Evolutionary conservation across 1,140 invertebrate genomes (phyloP).

Genomic region (Drosophila equinoxialis): DNA sequence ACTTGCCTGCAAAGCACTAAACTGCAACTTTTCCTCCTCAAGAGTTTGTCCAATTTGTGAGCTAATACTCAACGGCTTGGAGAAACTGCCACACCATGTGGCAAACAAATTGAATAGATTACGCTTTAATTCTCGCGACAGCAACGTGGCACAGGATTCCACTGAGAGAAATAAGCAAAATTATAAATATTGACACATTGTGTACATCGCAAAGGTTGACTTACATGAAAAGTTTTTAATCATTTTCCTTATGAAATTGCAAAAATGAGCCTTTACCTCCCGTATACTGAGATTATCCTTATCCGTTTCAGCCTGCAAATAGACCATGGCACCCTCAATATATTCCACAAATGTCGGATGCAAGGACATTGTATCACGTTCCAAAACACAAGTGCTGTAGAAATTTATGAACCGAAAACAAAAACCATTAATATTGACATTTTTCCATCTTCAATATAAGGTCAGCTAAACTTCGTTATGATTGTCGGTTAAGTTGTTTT

Average conservation of each 20-base stretch:
- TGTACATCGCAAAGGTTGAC: conserved; percentile 57
- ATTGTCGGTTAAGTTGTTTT: too few species aligned
- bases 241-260: conserved; percentile 96
- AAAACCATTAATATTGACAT: conserved; percentile 24
- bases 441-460: neutral
- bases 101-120: conserved; percentile 96
- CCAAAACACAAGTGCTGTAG: conserved; percentile 90
- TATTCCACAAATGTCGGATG: conserved; percentile 96
- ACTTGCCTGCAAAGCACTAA: conserved; percentile 90
- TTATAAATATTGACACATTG: conserved; percentile 25
- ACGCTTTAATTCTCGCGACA: conserved; percentile 93
- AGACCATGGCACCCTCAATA: conserved; percentile 95
- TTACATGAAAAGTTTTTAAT: conserved; percentile 95
- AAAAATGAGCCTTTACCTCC: conserved; percentile 96
- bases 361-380: conserved; percentile 91
- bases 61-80: conserved; percentile 84
- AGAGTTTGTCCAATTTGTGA: conserved; percentile 75
- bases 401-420: conserved; percentile 17
- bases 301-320: conserved; percentile 95
- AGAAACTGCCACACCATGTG: conserved; percentile 95
- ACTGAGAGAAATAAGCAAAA: conserved; percentile 86
- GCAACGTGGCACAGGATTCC: conserved; percentile 91
- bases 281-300: conserved; percentile 91
- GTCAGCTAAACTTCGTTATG: too few species aligned
- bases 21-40: conserved; percentile 87